Conservation (phyloP, 2,888 invertebrate species). For the Epinotia nisella region DNA sequence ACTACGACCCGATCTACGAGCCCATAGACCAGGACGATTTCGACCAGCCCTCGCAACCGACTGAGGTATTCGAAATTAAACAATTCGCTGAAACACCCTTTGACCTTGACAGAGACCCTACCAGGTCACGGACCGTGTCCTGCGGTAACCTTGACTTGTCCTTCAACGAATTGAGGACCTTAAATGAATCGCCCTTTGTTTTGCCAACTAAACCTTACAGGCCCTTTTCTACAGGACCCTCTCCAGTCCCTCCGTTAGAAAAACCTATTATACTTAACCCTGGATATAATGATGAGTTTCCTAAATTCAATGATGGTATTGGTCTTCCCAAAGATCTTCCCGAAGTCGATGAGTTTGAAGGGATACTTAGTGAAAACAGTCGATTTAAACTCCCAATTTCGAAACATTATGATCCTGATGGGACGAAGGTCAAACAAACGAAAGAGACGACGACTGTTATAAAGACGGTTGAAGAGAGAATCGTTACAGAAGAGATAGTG, state of each 20-base stretch:
- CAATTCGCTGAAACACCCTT: slow-evolving; percentile 54
- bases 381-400: slow-evolving; percentile 74
- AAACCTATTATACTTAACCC: slow-evolving; percentile 74
- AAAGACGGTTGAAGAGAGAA: slow-evolving; percentile 44
- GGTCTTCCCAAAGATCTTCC: slow-evolving; percentile 37
- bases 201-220: slow-evolving; percentile 65
- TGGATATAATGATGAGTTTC: slow-evolving; percentile 65
- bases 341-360: slow-evolving; percentile 13
- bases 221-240: slow-evolving; percentile 72
- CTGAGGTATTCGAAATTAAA: slow-evolving; percentile 71
- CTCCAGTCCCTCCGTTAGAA: slow-evolving; percentile 66
- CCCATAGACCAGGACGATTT: slow-evolving; percentile 71
- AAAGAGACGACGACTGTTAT: slow-evolving; percentile 45
- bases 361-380: slow-evolving; percentile 49
- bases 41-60: slow-evolving; percentile 72
- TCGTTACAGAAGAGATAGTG: slow-evolving; percentile 36
- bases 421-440: slow-evolving; percentile 50
- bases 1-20: slow-evolving; percentile 71
- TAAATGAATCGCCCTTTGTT: slow-evolving; percentile 65
- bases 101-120: slow-evolving; percentile 39
- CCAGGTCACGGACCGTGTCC: slow-evolving; percentile 30
- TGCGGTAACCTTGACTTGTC: slow-evolving; percentile 14
- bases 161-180: slow-evolving; percentile 53
- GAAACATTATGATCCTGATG: slow-evolving; percentile 71
- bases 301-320: slow-evolving; percentile 51